Evolutionary conservation across 2,797 vertebrate genomes (phyloP).

Genomic region (Gobio occitaniae): DNA sequence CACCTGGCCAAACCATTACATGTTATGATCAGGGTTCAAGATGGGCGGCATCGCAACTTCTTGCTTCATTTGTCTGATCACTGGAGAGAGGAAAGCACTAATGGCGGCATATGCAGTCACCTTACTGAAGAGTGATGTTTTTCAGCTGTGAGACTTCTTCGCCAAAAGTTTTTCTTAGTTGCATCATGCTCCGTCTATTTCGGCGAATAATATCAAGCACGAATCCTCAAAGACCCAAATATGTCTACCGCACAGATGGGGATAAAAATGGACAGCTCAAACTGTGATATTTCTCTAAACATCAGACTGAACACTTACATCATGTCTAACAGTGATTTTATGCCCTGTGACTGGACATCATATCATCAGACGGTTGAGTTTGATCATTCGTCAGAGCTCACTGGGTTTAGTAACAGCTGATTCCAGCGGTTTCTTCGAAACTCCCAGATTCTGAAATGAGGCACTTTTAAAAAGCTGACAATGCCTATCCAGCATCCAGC

Average conservation of each 20-base stretch:
- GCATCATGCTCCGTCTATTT: constrained; percentile 5
- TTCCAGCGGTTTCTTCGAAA: constrained; percentile 61
- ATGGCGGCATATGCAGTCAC: constrained; percentile 66
- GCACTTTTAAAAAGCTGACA: constrained; percentile 53
- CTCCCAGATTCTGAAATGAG: constrained; percentile 51
- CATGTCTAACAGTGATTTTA: constrained; percentile 66
- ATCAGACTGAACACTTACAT: constrained; percentile 44
- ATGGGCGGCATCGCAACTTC: constrained; percentile 72
- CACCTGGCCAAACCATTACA: constrained; percentile 78
- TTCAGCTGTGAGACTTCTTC: constrained; percentile 44
- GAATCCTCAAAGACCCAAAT: constrained; percentile 46
- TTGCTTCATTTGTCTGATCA: constrained; percentile 70
- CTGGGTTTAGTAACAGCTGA: constrained; percentile 63
- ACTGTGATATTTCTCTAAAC: constrained; percentile 12
- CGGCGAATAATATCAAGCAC: not conserved
- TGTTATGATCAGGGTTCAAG: constrained; percentile 77
- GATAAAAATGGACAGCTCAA: constrained; percentile 25
- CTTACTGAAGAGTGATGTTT: constrained; percentile 56
- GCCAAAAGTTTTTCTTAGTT: constrained; percentile 5
- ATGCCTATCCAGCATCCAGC: constrained; percentile 49
- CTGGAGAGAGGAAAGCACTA: constrained; percentile 62
- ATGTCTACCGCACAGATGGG: constrained; percentile 18
- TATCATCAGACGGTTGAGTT: constrained; percentile 58
- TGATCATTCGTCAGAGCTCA: constrained; percentile 66
- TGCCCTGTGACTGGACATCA: constrained; percentile 57